phyloP scores from a whole-genome alignment of 1,140 invertebrate genomes.

The Tetramorium simillimum region DNA sequence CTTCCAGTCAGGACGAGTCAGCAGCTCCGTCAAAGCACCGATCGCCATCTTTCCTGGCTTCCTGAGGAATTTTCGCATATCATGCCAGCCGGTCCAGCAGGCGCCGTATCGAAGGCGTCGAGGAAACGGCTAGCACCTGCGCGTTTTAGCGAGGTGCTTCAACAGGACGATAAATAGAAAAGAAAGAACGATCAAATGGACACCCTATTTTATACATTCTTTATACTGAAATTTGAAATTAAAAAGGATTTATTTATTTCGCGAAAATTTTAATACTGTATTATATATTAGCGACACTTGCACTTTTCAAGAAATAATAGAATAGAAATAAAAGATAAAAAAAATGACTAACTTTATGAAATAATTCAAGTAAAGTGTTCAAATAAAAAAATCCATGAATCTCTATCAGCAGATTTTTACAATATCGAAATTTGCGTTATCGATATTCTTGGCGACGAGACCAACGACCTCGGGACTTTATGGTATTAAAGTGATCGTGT shows the following conservation, averaged over 20 bases:
- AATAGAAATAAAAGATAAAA: too few relatives aligned
- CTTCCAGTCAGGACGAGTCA: conserved; percentile 32
- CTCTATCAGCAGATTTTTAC: background rate
- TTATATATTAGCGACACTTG: background rate
- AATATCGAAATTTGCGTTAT: background rate
- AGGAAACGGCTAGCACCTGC: conserved; percentile 21
- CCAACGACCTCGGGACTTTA: background rate
- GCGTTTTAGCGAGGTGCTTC: background rate
- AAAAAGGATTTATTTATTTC: background rate
- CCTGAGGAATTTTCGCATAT: conserved; percentile 54
- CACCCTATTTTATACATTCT: background rate
- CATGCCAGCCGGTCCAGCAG: conserved; percentile 45
- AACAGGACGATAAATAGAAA: conserved; percentile 7
- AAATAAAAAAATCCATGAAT: background rate
- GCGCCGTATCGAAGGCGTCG: conserved; percentile 34
- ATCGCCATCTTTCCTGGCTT: conserved; percentile 47
- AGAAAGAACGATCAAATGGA: background rate
- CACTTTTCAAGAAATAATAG: background rate
- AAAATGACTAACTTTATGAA: background rate
- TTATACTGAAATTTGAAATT: background rate
- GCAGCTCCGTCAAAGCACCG: conserved; percentile 8
- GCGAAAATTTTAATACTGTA: background rate
- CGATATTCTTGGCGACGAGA: background rate
- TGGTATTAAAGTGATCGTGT: conserved; percentile 15
- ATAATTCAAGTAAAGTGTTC: background rate